Conservation (phyloP, 2,797 vertebrate genomes). For the Myoxocephalus aenaeus region DNA sequence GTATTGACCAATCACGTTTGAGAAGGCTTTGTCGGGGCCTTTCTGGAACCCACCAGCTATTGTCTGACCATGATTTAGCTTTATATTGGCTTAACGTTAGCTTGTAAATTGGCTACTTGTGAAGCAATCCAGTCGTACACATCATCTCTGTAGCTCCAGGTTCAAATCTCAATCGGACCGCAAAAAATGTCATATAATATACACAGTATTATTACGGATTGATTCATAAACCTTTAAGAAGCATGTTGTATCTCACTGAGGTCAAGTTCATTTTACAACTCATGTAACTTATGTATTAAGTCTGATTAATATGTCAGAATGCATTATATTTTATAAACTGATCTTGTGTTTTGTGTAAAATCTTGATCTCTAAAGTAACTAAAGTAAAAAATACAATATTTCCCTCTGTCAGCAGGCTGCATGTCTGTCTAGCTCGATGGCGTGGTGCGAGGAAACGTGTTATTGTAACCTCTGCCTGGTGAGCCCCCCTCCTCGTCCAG, state of each 20-base stretch:
- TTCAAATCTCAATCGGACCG: too few relatives aligned
- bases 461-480: constrained; percentile 78
- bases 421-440: constrained; percentile 51
- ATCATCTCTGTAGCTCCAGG: too few relatives aligned
- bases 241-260: neutral
- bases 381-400: constrained; percentile 5
- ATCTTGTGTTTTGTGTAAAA: constrained; percentile 4
- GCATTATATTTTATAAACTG: neutral
- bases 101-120: neutral
- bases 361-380: neutral
- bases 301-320: neutral
- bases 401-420: constrained; percentile 37
- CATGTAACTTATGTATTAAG: neutral
- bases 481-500: constrained; percentile 60
- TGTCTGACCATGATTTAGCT: neutral
- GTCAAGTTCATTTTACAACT: neutral
- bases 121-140: neutral
- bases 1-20: neutral
- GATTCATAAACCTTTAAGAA: neutral
- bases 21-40: neutral
- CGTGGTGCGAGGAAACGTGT: constrained; percentile 65
- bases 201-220: neutral
- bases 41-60: neutral
- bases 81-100: neutral
- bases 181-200: neutral